These are phyloP conservation scores for Pica pica DNA, from an alignment of 2,113 vertebrate species.

Conservation along the genomic window DNA sequence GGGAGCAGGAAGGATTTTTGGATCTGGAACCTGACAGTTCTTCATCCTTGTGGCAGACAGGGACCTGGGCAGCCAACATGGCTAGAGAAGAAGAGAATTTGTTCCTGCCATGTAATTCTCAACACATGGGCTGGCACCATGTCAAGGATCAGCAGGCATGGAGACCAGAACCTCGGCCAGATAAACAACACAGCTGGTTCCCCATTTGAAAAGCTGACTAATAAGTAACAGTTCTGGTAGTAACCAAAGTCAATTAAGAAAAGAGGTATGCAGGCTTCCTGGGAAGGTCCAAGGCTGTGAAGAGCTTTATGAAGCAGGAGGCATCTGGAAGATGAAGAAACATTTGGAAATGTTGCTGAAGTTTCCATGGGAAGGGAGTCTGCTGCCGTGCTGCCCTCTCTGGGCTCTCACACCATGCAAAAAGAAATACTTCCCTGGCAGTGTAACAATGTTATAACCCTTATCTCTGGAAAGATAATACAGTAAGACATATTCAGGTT, in stretches of 20 bases:
- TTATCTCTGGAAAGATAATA: neutral
- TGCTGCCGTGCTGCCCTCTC: neutral
- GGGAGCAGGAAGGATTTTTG: neutral
- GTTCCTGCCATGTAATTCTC: neutral
- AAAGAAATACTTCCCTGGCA: neutral
- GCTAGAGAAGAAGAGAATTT: neutral
- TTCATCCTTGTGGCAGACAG: neutral
- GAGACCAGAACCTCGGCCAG: neutral
- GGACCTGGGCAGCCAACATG: neutral
- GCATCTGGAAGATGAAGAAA: neutral
- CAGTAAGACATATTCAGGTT: neutral
- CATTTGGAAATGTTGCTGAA: neutral
- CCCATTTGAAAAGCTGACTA: neutral
- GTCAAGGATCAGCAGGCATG: neutral
- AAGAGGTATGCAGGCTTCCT: neutral
- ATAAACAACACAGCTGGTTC: neutral
- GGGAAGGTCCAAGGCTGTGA: accelerated
- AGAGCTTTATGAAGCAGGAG: neutral
- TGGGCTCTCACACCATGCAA: neutral
- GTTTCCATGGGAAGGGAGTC: neutral
- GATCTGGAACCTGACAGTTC: neutral
- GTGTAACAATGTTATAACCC: neutral
- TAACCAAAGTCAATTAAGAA: neutral
- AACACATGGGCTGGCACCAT: neutral
- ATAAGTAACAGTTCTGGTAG: neutral